Conservation (phyloP, 30 jellyfish, hydroid and myxozoan species). For the Aurelia sp. region DNA sequence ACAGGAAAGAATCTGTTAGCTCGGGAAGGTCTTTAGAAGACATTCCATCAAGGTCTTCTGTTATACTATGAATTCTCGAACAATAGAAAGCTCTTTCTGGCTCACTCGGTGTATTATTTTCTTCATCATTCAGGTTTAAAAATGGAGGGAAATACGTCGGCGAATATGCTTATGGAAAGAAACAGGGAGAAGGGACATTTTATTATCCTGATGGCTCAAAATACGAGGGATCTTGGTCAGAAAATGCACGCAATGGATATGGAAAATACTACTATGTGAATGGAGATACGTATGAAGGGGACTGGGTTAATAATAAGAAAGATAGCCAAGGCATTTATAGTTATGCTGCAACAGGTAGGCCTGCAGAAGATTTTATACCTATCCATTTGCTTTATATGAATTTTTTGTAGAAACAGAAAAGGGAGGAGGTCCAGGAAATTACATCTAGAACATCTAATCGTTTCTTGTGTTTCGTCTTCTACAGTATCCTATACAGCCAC, state of each 20-base stretch:
- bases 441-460: too few species aligned
- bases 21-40: too few species aligned
- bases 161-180: constrained; percentile 35
- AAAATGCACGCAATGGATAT: constrained; percentile 54
- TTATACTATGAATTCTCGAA: too few species aligned
- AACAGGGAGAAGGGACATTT: constrained; percentile 61
- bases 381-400: too few species aligned
- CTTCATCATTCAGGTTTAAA: constrained; percentile 30
- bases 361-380: neutral
- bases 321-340: constrained; percentile 68
- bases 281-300: constrained; percentile 74
- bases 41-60: too few species aligned
- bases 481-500: too few species aligned
- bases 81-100: too few species aligned
- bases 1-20: too few species aligned
- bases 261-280: constrained; percentile 56
- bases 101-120: too few species aligned
- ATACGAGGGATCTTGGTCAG: constrained; percentile 64
- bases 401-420: too few species aligned
- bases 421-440: too few species aligned
- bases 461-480: too few species aligned
- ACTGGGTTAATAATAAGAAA: constrained; percentile 57
- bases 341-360: constrained; percentile 63
- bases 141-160: constrained; percentile 66
- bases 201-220: constrained; percentile 69